Percentiles rank a stretch among this genome's conserved stretches.
Evolutionary conservation across 1,140 invertebrate genomes (phyloP).

Genomic region (Cydia splendana): DNA sequence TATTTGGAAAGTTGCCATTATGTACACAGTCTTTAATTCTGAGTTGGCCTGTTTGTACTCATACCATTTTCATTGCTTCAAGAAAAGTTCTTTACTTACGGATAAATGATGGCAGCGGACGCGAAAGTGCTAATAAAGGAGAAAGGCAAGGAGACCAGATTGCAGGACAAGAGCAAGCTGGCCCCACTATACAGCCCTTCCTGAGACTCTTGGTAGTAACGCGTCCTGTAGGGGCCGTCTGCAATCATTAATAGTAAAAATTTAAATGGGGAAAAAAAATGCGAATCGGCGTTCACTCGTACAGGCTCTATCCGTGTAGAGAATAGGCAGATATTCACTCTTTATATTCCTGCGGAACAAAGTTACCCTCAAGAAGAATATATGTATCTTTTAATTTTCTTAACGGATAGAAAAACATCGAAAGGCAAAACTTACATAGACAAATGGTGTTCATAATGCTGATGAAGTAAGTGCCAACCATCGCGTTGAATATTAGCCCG

Average conservation of each 20-base stretch:
- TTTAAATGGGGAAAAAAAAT: too few relatives aligned
- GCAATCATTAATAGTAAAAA: constrained; percentile 36
- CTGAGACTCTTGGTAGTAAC: constrained; percentile 94
- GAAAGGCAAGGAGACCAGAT: constrained; percentile 89
- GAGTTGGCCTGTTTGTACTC: too few relatives aligned
- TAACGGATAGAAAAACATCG: too few relatives aligned
- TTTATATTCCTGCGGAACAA: too few relatives aligned
- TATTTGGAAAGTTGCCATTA: too few relatives aligned
- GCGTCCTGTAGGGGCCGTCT: constrained; percentile 92
- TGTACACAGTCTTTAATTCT: too few relatives aligned
- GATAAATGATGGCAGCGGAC: constrained; percentile 86
- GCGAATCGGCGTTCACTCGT: too few relatives aligned
- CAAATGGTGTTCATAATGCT: constrained; percentile 89
- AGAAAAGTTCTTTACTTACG: constrained; percentile 79
- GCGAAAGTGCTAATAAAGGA: constrained; percentile 86
- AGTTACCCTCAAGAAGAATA: too few relatives aligned
- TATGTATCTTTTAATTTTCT: too few relatives aligned
- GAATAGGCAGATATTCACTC: neutral
- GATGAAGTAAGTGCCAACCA: constrained; percentile 88
- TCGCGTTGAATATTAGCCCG: constrained; percentile 90
- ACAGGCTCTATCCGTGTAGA: neutral
- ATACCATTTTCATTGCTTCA: too few relatives aligned
- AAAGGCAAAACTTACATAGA: constrained; percentile 83
- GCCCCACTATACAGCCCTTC: constrained; percentile 93
- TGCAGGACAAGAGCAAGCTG: constrained; percentile 89